Evolutionary conservation across 2,888 invertebrate species (phyloP).

Genomic region (Taenaris catops): DNA sequence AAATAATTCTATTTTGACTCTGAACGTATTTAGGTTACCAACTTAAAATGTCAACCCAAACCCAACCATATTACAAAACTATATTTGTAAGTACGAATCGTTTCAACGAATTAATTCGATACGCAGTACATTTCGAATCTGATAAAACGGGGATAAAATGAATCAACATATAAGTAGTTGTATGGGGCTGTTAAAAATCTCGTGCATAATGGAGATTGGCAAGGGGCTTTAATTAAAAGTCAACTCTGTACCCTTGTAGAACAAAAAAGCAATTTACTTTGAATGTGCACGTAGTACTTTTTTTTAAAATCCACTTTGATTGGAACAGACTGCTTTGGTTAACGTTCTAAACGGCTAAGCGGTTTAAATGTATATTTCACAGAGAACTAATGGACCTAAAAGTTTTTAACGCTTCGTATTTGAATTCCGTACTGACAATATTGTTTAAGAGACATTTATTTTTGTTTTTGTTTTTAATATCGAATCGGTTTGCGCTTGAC

Average conservation of each 20-base stretch:
- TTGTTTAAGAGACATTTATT: too few relatives aligned
- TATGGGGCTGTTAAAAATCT: conserved; percentile 59
- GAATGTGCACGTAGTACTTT: conserved; percentile 41
- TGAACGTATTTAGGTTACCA: too few relatives aligned
- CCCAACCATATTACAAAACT: too few relatives aligned
- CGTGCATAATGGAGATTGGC: conserved; percentile 60
- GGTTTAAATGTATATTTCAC: conserved; percentile 10
- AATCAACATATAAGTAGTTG: conserved; percentile 24
- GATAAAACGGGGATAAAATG: conserved; percentile 8
- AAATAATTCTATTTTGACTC: too few relatives aligned
- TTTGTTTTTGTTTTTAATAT: too few relatives aligned
- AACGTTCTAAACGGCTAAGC: conserved; percentile 12
- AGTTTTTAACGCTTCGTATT: conserved; percentile 4
- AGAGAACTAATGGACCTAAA: conserved; percentile 6
- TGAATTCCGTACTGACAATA: too few relatives aligned
- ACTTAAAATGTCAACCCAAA: too few relatives aligned
- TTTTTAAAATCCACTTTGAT: conserved; percentile 24
- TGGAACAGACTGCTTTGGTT: conserved; percentile 15
- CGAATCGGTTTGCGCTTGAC: too few relatives aligned
- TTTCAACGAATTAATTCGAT: conserved; percentile 5
- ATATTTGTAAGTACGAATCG: conserved; percentile 2
- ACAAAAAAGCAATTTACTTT: conserved; percentile 61
- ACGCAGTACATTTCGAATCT: conserved; percentile 8
- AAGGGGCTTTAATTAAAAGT: conserved; percentile 73
- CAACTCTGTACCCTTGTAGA: conserved; percentile 49